These are phyloP conservation scores for Lasaia peninsularis DNA, from an alignment of 1,140 invertebrate species.

Conservation along the genomic window DNA sequence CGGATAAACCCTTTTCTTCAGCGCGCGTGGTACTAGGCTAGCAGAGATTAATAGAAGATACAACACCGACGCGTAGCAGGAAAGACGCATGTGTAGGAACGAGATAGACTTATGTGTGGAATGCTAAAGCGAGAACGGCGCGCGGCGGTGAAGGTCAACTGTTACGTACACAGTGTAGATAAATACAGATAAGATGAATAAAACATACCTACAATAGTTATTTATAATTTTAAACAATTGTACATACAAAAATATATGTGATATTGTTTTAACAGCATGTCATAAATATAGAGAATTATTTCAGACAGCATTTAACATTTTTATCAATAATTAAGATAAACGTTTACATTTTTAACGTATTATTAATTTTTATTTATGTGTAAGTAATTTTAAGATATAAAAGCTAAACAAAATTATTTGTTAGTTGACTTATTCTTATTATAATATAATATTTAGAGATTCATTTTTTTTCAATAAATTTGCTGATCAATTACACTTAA, in stretches of 20 bases:
- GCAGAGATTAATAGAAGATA: constrained; percentile 54
- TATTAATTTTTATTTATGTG: too few species aligned
- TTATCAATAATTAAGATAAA: not conserved
- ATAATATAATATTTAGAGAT: too few species aligned
- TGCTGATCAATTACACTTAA: too few species aligned
- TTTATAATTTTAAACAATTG: not conserved
- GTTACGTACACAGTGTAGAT: constrained; percentile 52
- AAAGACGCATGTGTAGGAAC: constrained; percentile 36
- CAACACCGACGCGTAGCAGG: constrained; percentile 28
- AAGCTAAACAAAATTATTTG: too few species aligned
- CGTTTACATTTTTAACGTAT: too few species aligned
- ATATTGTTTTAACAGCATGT: too few species aligned
- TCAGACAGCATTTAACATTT: not conserved
- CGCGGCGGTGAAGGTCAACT: constrained; percentile 66
- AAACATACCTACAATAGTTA: constrained; percentile 13
- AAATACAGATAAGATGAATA: constrained; percentile 26
- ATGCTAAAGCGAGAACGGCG: constrained; percentile 53
- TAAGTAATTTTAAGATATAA: too few species aligned
- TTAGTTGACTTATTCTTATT: too few species aligned
- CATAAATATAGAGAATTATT: not conserved
- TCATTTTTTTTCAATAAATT: too few species aligned
- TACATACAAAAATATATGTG: too few species aligned
- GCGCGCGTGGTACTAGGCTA: constrained; percentile 74
- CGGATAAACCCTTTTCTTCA: constrained; percentile 77
- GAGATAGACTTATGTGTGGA: constrained; percentile 56